A percentile compares a stretch with the other conserved stretches of the same genome.
Conservation (phyloP, 2,113 vertebrate species). For the Gobius niger region DNA sequence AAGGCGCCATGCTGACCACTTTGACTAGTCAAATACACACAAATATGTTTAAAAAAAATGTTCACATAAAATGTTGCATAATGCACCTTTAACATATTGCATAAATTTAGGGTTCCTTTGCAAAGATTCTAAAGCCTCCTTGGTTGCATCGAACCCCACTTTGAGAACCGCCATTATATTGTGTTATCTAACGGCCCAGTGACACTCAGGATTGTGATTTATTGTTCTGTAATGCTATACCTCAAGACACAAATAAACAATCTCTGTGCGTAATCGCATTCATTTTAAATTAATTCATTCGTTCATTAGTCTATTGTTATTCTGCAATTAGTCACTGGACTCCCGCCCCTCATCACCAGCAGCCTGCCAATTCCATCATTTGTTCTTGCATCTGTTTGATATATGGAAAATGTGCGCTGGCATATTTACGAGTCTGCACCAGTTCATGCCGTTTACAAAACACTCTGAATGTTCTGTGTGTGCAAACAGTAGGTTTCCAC, state of each 20-base stretch:
- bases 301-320: background rate
- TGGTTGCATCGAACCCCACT: no score
- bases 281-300: background rate
- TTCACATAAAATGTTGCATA: no score
- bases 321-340: background rate
- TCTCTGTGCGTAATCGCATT: background rate
- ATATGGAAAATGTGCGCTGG: background rate
- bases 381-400: background rate
- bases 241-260: background rate
- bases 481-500: conserved; percentile 17
- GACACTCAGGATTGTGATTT: background rate
- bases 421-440: background rate
- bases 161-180: no score
- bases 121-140: no score
- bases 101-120: no score
- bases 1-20: no score
- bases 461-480: conserved; percentile 3
- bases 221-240: background rate
- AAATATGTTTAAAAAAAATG: no score
- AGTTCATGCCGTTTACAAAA: background rate
- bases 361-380: background rate
- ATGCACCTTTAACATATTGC: no score
- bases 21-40: no score
- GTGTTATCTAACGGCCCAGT: background rate
- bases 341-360: background rate